Base-by-base conservation (phyloP, 2,888 invertebrate species). In the Drosophila yooni region DNA sequence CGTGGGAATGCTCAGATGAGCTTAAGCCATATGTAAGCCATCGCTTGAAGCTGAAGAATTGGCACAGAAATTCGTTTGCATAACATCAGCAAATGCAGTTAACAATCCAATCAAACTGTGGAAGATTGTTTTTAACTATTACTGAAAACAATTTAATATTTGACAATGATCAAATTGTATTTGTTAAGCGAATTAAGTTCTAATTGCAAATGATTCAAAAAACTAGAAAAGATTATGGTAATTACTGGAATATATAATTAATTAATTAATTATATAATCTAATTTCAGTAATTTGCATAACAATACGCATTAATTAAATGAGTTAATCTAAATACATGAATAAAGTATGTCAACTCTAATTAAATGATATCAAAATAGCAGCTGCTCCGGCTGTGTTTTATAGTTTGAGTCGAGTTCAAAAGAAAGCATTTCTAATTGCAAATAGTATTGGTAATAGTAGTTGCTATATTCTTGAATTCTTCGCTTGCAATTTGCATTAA, bases 1-100 rank as follows among this genome's bases (percentile, higher is more conserved):
- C 15, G 46, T 46, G 46, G 46, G 46, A 46, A 46, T 8, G 46
- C 46, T 15, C 25, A 25, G 46, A 46, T 46, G 46, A 46, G 46
- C 13, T 4, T 7, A 46, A 13, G 15, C 18, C 46, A 15, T 15
- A 15, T 25, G 7, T 8, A 46, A 46, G 46, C 21, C 21, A 25
- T 43, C 21, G 11, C 21, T 21, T 43, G 21, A 13, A 13, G 21
- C 43, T 6, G 43, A 6, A 21, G 43, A 43, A 43, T 43, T 21
- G 25, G 25, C 46, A 4, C 21, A 46, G 7, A 46, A 8, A 21
- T 15, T 0, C 7, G 15, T 46, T 46, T 25, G 46, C 46, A 15
- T 15, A 8, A 15, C 25, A 46, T 15, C 7, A 8, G 8, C 15
- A 15, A 46, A 15, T 15, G 4, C 46, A 15, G 27, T 25, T 15